These are phyloP conservation scores for Notolabrus celidotus DNA, from an alignment of 2,797 vertebrate genomes.

Conservation along the genomic window DNA sequence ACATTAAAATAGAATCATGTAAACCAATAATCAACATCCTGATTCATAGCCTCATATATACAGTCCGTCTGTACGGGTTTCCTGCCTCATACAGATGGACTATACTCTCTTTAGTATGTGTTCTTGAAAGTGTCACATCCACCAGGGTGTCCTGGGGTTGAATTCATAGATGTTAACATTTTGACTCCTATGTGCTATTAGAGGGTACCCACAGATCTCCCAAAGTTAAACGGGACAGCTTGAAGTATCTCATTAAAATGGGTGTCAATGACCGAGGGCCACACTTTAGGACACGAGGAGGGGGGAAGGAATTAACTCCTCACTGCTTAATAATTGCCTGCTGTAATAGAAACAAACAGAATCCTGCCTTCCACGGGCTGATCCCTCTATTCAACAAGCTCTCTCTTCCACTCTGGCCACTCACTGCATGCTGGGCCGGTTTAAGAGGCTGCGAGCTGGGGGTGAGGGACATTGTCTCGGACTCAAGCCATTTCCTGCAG, in stretches of 20 bases:
- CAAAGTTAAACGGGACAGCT: constrained; percentile 74
- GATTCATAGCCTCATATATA: background rate
- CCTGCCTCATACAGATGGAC: background rate
- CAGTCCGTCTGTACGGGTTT: background rate
- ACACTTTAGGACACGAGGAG: constrained; percentile 76
- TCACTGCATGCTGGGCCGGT: constrained; percentile 83
- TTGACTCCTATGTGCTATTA: constrained; percentile 49
- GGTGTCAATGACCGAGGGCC: constrained; percentile 81
- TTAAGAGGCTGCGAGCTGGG: constrained; percentile 80
- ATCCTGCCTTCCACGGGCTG: constrained; percentile 79
- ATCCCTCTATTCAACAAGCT: constrained; percentile 82
- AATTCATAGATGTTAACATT: constrained; percentile 53
- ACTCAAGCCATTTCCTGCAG: constrained; percentile 88
- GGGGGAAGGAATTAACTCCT: constrained; percentile 82
- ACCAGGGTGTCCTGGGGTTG: constrained; percentile 8
- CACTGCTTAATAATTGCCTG: constrained; percentile 83
- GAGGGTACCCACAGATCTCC: constrained; percentile 59
- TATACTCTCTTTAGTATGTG: background rate
- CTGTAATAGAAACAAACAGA: constrained; percentile 86
- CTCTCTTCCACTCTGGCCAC: constrained; percentile 78
- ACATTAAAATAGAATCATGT: background rate
- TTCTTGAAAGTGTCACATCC: constrained; percentile 11
- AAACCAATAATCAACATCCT: background rate
- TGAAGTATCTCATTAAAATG: constrained; percentile 80
- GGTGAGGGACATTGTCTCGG: constrained; percentile 85